Evolutionary conservation across 2,888 invertebrate species (phyloP).

Genomic region (Keiferia lycopersicella): DNA sequence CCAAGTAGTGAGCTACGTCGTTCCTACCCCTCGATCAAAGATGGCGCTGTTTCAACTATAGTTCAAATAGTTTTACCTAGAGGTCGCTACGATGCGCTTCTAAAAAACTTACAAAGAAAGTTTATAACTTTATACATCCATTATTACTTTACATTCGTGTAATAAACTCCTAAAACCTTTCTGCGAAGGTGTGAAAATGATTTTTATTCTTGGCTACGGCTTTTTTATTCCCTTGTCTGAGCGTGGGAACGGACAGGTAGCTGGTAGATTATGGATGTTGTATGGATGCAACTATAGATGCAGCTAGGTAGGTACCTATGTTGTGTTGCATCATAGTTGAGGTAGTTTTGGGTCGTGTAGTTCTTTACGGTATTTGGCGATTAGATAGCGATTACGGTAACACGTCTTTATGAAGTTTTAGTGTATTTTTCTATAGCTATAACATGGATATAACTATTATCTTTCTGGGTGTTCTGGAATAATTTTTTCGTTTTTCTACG

Average conservation of each 20-base stretch:
- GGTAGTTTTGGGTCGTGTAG: slow-evolving; percentile 28
- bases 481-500: no score
- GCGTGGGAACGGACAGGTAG: slow-evolving; percentile 73
- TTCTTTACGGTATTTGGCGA: slow-evolving; percentile 33
- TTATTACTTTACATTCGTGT: slow-evolving; percentile 72
- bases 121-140: slow-evolving; percentile 59
- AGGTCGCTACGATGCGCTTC: slow-evolving; percentile 49
- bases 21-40: slow-evolving; percentile 31
- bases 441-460: neutral
- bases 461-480: neutral
- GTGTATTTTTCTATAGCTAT: no score
- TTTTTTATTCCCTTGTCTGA: slow-evolving; percentile 50
- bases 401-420: slow-evolving; percentile 4
- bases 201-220: slow-evolving; percentile 66
- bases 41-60: slow-evolving; percentile 37
- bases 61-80: slow-evolving; percentile 39
- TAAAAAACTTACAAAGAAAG: slow-evolving; percentile 31
- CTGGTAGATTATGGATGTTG: slow-evolving; percentile 41
- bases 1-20: slow-evolving; percentile 7
- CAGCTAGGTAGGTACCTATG: slow-evolving; percentile 27
- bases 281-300: slow-evolving; percentile 38
- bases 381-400: slow-evolving; percentile 33
- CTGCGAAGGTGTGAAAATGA: slow-evolving; percentile 79
- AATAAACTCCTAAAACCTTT: slow-evolving; percentile 71
- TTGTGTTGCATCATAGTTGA: slow-evolving; percentile 32